A percentile compares a stretch with the other conserved stretches of the same genome.
These are phyloP conservation scores for Pelosia muscerda DNA, from an alignment of 2,888 invertebrate genomes.

Conservation along the genomic window DNA sequence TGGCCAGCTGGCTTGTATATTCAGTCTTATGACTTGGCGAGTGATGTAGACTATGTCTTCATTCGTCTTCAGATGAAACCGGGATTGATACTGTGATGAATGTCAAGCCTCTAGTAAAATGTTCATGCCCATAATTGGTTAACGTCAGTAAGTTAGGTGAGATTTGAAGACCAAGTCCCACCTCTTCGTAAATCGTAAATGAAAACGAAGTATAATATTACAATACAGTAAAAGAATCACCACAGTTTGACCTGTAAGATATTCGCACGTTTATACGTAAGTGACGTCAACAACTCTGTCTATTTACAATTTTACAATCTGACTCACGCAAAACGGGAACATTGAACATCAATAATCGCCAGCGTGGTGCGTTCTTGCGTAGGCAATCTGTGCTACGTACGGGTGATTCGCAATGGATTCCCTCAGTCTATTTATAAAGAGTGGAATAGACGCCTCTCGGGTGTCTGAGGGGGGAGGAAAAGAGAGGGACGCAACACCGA, in stretches of 20 bases:
- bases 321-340: constrained; percentile 58
- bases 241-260: constrained; percentile 18
- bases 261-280: constrained; percentile 24
- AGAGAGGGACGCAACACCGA: constrained; percentile 47
- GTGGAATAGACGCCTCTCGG: constrained; percentile 59
- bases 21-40: no score
- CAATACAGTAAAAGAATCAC: neutral
- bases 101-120: neutral
- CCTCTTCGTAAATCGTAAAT: no score
- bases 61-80: neutral
- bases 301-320: constrained; percentile 57
- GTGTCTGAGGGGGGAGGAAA: constrained; percentile 27
- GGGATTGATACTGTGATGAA: neutral
- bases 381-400: constrained; percentile 32
- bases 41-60: no score
- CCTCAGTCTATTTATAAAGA: constrained; percentile 75
- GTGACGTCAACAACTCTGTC: constrained; percentile 31
- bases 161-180: neutral
- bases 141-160: neutral
- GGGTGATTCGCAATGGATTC: constrained; percentile 77
- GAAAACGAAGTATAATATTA: neutral
- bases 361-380: constrained; percentile 38
- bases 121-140: neutral
- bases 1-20: no score
- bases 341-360: constrained; percentile 59